Evolutionary conservation across 1,140 invertebrate genomes (phyloP), one percentile per base, ranked within the genome.

Genomic region (Leptinotarsa defecta): DNA sequence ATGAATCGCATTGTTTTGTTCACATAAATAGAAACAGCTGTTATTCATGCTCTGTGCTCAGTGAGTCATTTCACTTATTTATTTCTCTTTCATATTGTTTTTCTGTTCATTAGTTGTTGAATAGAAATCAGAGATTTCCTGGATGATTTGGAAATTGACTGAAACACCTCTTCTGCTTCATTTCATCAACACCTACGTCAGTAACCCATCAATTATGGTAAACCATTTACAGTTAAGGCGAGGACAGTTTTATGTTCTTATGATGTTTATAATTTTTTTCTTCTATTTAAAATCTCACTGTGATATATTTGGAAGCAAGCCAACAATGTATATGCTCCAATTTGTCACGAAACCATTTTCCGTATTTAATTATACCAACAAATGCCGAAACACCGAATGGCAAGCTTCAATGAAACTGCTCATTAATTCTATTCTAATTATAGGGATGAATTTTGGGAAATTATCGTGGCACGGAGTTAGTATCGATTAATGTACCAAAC

Each of bases 311-410:
- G 52, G 52, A 15, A 57, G n/a, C 15, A 57, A 17, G 52, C 52
- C 52, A 57, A 19, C 6, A 57, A 15, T 57, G 15, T 57, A 57
- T 57, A 57, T 57, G 52, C 52, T 57, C 52, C 52, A 57, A 57
- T 57, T 57, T 57, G 52, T 57, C 52, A 57, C 52, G 52, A 57
- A 57, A 57, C 52, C 52, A 57, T 57, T 57, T 57, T 57, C 52
- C 52, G n/a, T 57, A 57, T 57, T 57, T 57, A 57, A 57, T 57
- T 57, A 57, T 57, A 57, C 52, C 52, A 57, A 57, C 52, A 57
- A 57, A 57, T 3, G n/a, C 52, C 52, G 34, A 57, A 57, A 57
- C 52, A 57, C 52, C 52, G n/a, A 57, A 57, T 19, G 17, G 52
- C 52, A 57, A 19, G 52, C 52, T 57, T 57, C 15, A 57, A 57